Evolutionary conservation across 2,888 invertebrate genomes (phyloP).

Genomic region (Nysson spinosus): DNA sequence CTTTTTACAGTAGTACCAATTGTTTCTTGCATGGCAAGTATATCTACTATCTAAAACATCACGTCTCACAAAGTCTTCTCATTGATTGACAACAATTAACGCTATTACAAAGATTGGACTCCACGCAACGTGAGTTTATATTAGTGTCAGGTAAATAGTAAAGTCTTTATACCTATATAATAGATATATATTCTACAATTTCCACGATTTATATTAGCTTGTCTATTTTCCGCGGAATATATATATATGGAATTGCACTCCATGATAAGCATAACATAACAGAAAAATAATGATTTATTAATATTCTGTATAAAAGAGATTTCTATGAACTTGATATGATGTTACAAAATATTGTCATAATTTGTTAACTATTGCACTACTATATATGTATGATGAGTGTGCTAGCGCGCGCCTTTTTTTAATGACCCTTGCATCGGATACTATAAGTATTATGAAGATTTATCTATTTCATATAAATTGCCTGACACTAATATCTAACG

Average conservation of each 20-base stretch:
- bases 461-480: constrained; percentile 1
- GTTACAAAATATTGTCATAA: constrained; percentile 25
- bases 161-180: constrained; percentile 61
- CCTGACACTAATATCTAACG: constrained; percentile 3
- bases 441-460: constrained; percentile 13
- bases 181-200: constrained; percentile 53
- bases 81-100: constrained; percentile 65
- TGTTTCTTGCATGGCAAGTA: constrained; percentile 70
- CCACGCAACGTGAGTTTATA: constrained; percentile 56
- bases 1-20: constrained; percentile 48
- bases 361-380: too few species aligned
- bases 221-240: constrained; percentile 26
- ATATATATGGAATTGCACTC: constrained; percentile 43
- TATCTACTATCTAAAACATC: constrained; percentile 56
- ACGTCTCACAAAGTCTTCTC: constrained; percentile 57
- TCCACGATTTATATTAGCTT: constrained; percentile 36
- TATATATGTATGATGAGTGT: too few species aligned
- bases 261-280: constrained; percentile 35
- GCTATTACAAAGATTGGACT: constrained; percentile 62
- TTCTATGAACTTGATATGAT: constrained; percentile 14
- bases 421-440: constrained; percentile 7
- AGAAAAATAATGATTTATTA: constrained; percentile 23
- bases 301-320: constrained; percentile 27
- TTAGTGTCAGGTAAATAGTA: constrained; percentile 45
- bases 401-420: too few species aligned